phyloP scores from a whole-genome alignment of 64 coral and sea anemone species.

The Pocillopora verrucosa region DNA sequence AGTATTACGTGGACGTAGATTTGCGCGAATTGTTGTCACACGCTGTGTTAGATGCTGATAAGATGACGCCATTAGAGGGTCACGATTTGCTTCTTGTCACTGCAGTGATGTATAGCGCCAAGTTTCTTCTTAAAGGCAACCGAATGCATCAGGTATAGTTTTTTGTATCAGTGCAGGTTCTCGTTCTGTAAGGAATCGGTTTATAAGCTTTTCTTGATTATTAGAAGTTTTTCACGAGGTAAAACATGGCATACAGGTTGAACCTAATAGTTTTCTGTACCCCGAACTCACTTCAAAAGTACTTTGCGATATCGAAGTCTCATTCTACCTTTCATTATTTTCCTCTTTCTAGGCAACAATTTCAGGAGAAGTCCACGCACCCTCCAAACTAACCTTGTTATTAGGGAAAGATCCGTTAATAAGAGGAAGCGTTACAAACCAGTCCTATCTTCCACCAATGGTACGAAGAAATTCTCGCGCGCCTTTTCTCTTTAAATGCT shows the following conservation, averaged over 20 bases:
- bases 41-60: background rate
- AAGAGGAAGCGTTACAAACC: background rate
- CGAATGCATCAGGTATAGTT: slow-evolving; percentile 28
- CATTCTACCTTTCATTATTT: background rate
- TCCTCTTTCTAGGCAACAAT: background rate
- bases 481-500: slow-evolving; percentile 26
- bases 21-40: slow-evolving; percentile 24
- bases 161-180: background rate
- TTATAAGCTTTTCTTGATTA: no score
- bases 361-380: slow-evolving; percentile 13
- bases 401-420: background rate
- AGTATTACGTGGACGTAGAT: slow-evolving; percentile 49
- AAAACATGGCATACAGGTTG: no score
- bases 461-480: slow-evolving; percentile 18
- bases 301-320: no score
- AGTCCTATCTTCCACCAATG: background rate
- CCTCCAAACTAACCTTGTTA: background rate
- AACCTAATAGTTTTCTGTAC: no score
- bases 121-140: slow-evolving; percentile 42
- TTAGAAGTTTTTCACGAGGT: background rate
- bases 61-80: slow-evolving; percentile 16
- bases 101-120: slow-evolving; percentile 43
- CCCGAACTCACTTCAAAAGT: no score
- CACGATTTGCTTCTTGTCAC: slow-evolving; percentile 52
- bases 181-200: no score